phyloP scores from a whole-genome alignment of 2,888 invertebrate genomes.

The Chrysotoxum bicinctum region DNA sequence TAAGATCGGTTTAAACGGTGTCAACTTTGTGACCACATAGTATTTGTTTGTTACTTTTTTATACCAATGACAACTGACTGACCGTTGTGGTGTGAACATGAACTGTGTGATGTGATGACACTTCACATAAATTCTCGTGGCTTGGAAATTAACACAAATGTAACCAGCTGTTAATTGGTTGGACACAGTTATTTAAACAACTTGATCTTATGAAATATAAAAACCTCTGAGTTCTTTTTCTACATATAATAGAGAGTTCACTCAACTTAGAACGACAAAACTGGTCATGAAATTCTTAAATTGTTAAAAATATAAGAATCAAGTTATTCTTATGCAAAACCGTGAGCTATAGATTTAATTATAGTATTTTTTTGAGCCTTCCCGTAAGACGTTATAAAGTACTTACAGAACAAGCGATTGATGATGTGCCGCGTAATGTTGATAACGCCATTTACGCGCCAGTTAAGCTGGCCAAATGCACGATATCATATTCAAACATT shows the following conservation, averaged over 20 bases:
- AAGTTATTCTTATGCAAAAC: neutral
- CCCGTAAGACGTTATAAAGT: no score
- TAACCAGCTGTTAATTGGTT: constrained; percentile 47
- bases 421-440: no score
- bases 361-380: no score
- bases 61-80: neutral
- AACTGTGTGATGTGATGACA: constrained; percentile 12
- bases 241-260: neutral
- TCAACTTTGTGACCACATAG: neutral
- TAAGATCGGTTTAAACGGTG: constrained; percentile 4
- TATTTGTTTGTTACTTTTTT: neutral
- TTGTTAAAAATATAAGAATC: neutral
- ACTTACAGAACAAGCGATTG: no score
- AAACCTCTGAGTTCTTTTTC: neutral
- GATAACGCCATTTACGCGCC: no score
- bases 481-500: no score
- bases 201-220: neutral
- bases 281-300: neutral
- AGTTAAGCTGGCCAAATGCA: no score
- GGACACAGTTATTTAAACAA: constrained; percentile 44
- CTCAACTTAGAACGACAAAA: neutral
- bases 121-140: constrained; percentile 13
- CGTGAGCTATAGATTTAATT: neutral
- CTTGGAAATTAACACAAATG: constrained; percentile 46
- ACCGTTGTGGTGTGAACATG: neutral